These are phyloP conservation scores for Labeo calbasu DNA, from an alignment of 2,797 vertebrate species.

Conservation along the genomic window DNA sequence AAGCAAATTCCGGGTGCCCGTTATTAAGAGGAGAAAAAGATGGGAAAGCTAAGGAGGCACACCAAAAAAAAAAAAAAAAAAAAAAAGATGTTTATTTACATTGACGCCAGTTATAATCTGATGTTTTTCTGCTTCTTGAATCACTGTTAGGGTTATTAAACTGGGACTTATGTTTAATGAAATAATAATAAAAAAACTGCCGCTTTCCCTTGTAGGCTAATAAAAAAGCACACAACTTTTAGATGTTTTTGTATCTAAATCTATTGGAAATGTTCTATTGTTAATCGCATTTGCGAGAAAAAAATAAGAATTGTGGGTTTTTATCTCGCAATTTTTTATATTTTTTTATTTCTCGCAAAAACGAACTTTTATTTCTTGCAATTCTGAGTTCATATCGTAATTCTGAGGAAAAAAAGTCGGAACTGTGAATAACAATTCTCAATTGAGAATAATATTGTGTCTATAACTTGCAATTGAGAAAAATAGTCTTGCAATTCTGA, in stretches of 20 bases:
- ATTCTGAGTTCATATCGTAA: no score
- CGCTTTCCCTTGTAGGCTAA: neutral
- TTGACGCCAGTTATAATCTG: neutral
- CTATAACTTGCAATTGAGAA: no score
- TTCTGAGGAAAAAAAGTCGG: no score
- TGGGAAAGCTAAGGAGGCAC: neutral
- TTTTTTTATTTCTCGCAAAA: no score
- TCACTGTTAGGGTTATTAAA: neutral
- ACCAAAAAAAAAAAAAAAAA: neutral
- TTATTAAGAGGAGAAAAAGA: neutral
- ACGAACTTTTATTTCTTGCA: no score
- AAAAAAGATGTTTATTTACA: slow-evolving; percentile 1
- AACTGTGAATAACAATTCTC: no score
- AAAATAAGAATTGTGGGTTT: no score
- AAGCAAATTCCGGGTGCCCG: neutral
- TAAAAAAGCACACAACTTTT: neutral
- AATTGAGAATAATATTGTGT: no score
- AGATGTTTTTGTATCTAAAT: neutral
- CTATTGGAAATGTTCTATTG: no score
- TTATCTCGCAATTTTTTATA: no score
- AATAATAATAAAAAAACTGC: neutral
- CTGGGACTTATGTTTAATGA: neutral
- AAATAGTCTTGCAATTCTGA: no score
- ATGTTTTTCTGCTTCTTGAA: neutral
- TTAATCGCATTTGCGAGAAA: no score